Evolutionary conservation across 1,140 invertebrate genomes (phyloP), one percentile per base, ranked within the genome.

Genomic region (Palaemon carinicauda): DNA sequence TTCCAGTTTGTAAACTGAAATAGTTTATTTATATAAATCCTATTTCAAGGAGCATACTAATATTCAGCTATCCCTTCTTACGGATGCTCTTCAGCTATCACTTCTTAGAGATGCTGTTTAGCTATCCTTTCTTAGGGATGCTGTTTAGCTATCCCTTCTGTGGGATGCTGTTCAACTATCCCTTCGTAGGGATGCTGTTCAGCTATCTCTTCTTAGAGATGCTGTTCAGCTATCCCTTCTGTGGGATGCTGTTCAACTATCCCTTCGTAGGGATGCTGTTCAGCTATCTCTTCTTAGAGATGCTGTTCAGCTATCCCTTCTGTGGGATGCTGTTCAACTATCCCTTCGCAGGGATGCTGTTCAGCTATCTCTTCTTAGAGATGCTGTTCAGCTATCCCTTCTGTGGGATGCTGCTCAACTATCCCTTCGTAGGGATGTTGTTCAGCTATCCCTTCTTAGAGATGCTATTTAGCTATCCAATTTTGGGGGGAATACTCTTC

Each of bases 281-380:
- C n/a, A n/a, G n/a, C 21, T 24, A 24, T 9, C 0, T 29, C 3
- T 52, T n/a, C n/a, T 21, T 41, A 50, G 90, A 17, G 91, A 90
- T 3, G 85, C 90, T 19, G 90, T 90, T 0, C 5, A 24, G 24
- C 9, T 24, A 4, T 69, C 9, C 12, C 65, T 81, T 9, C 7
- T 12, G 0, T 41, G 5, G 7, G 41, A 41, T 9, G 12, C 41
- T 41, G 1, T 41, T 9, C 41, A 41, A 9, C 9, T 12, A 69
- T 10, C 24, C n/a, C n/a, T n/a, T n/a, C n/a, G n/a, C n/a, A n/a
- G n/a, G 1, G 24, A 3, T 27, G 24, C n/a, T 5, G 65, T 29
- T 27, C n/a, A n/a, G n/a, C 21, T 24, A 24, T 9, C 0, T 29
- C 3, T 52, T n/a, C n/a, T 21, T 41, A 50, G 90, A 17, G 91